These are phyloP conservation scores for Gopherus flavomarginatus DNA, from an alignment of 2,113 vertebrate genomes.

Conservation along the genomic window DNA sequence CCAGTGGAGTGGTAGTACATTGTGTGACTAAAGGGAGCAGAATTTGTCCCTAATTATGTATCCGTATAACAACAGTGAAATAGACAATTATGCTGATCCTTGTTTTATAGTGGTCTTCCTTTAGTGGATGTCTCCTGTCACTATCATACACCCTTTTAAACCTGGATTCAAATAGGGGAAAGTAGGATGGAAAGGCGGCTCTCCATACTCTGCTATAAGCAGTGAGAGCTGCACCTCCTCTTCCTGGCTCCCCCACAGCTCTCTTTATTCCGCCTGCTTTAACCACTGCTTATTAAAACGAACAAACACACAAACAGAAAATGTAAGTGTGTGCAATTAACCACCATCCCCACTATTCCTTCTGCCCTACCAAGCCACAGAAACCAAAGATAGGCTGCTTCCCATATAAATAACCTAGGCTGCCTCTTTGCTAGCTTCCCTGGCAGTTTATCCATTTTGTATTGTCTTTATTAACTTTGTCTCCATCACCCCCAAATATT, in stretches of 20 bases:
- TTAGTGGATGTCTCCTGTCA: background rate
- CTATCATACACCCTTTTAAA: background rate
- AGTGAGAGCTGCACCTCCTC: background rate
- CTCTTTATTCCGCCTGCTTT: background rate
- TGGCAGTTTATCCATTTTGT: background rate
- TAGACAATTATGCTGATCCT: background rate
- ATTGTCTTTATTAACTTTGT: background rate
- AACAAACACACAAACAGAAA: background rate
- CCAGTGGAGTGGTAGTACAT: background rate
- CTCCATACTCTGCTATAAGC: background rate
- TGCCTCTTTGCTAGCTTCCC: background rate
- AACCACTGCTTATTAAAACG: background rate
- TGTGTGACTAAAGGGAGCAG: background rate
- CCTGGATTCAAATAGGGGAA: background rate
- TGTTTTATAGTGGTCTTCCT: background rate
- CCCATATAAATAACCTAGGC: background rate
- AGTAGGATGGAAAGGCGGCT: background rate
- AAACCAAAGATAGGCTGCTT: background rate
- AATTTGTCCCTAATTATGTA: accelerated
- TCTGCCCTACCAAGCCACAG: background rate
- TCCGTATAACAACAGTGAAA: background rate
- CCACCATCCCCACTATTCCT: background rate
- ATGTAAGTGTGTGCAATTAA: background rate
- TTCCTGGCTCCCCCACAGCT: background rate
- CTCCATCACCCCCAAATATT: background rate